Evolutionary conservation across 2,888 invertebrate genomes (phyloP).

Genomic region (Dugesia japonica): DNA sequence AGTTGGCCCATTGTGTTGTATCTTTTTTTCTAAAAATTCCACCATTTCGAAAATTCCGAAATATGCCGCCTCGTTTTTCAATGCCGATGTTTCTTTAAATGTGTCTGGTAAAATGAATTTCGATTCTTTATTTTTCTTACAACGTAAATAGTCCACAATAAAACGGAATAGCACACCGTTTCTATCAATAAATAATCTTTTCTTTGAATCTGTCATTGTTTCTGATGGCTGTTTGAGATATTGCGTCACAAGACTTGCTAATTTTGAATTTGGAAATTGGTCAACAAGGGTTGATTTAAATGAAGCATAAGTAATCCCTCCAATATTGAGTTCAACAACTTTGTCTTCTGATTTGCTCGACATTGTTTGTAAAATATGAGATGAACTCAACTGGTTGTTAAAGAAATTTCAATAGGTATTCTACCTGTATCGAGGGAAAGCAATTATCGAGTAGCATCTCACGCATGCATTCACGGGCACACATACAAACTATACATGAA

Average conservation of each 20-base stretch:
- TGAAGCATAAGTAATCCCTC: constrained; percentile 21
- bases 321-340: constrained; percentile 26
- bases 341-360: constrained; percentile 12
- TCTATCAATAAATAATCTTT: constrained; percentile 69
- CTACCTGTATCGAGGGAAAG: background rate
- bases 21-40: background rate
- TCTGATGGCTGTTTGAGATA: background rate
- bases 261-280: background rate
- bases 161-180: constrained; percentile 92
- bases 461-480: no score
- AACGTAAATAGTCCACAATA: constrained; percentile 81
- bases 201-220: constrained; percentile 40
- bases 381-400: background rate
- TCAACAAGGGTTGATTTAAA: constrained; percentile 4
- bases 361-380: background rate
- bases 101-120: constrained; percentile 52
- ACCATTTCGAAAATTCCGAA: background rate
- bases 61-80: background rate
- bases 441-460: background rate
- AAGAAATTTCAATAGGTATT: background rate
- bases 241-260: background rate
- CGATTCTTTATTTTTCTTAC: constrained; percentile 51
- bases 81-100: background rate
- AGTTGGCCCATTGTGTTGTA: constrained; percentile 50
- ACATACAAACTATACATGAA: no score